Evolutionary conservation across 2,888 invertebrate genomes (phyloP).

Genomic region (Antheraea yamamai): DNA sequence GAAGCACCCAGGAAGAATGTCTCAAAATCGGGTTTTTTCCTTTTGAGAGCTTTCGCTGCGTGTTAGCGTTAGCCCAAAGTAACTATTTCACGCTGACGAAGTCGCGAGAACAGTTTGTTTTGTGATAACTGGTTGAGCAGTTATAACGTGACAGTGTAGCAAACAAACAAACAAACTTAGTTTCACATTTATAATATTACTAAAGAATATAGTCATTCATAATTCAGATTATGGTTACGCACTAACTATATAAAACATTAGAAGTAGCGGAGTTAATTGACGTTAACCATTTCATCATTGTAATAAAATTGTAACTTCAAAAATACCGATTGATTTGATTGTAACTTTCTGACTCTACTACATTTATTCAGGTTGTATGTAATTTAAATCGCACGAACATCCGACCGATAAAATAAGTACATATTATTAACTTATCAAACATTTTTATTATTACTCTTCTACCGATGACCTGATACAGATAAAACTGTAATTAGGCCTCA

Average conservation of each 20-base stretch:
- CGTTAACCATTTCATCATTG: neutral
- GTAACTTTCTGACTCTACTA: constrained; percentile 16
- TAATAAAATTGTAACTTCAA: neutral
- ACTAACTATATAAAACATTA: neutral
- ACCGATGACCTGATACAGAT: constrained; percentile 70
- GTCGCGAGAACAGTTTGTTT: too few species aligned
- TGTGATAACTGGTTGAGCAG: too few species aligned
- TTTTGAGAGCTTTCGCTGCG: too few species aligned
- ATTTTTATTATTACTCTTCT: constrained; percentile 64
- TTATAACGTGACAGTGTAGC: too few species aligned
- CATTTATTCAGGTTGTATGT: constrained; percentile 26
- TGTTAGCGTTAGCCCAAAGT: too few species aligned
- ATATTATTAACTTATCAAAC: constrained; percentile 76
- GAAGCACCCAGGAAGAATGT: too few species aligned
- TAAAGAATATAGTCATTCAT: too few species aligned
- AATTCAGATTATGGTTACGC: too few species aligned
- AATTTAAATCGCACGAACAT: constrained; percentile 48
- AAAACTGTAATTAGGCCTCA: constrained; percentile 77
- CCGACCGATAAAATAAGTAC: constrained; percentile 48
- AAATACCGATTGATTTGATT: neutral
- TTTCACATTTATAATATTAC: too few species aligned
- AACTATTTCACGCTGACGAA: too few species aligned
- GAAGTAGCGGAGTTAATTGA: neutral
- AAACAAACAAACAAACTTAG: too few species aligned
- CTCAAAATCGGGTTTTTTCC: too few species aligned